Evolutionary conservation across 2,888 invertebrate genomes (phyloP).

Genomic region (Dendrolimus houi): DNA sequence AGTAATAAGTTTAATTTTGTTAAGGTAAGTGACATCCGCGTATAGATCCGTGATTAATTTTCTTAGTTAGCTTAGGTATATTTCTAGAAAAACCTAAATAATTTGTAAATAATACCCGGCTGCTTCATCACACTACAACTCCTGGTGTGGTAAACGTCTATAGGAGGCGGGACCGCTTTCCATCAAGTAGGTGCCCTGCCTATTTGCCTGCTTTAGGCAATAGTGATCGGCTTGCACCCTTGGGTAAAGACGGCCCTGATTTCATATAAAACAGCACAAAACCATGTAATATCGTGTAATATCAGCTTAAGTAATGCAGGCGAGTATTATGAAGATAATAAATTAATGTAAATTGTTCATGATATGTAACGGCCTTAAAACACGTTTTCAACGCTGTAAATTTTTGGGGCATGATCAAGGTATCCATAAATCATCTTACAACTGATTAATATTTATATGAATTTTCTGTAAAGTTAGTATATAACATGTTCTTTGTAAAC

Average conservation of each 20-base stretch:
- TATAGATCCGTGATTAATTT: too few relatives aligned
- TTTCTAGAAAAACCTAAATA: too few relatives aligned
- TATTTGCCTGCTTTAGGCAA: neutral
- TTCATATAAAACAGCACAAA: neutral
- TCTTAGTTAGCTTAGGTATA: too few relatives aligned
- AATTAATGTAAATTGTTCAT: neutral
- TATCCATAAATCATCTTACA: neutral
- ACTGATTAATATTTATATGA: neutral
- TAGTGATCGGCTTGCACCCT: neutral
- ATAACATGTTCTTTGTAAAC: too few relatives aligned
- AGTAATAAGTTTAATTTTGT: too few relatives aligned
- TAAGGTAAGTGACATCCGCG: too few relatives aligned
- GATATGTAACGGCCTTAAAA: neutral
- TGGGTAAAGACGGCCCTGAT: neutral
- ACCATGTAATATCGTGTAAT: too few relatives aligned
- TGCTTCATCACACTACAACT: too few relatives aligned
- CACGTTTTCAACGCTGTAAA: neutral
- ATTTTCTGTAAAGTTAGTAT: neutral
- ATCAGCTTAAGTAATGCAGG: neutral
- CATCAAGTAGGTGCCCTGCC: too few relatives aligned
- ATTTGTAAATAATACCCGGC: too few relatives aligned
- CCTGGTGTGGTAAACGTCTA: too few relatives aligned
- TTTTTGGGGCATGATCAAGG: neutral
- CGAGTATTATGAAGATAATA: neutral
- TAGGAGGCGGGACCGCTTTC: too few relatives aligned